A percentile compares a stretch with the other conserved stretches of the same genome.
These are phyloP conservation scores for Syrista parreyssii DNA, from an alignment of 2,888 invertebrate genomes.

Conservation along the genomic window DNA sequence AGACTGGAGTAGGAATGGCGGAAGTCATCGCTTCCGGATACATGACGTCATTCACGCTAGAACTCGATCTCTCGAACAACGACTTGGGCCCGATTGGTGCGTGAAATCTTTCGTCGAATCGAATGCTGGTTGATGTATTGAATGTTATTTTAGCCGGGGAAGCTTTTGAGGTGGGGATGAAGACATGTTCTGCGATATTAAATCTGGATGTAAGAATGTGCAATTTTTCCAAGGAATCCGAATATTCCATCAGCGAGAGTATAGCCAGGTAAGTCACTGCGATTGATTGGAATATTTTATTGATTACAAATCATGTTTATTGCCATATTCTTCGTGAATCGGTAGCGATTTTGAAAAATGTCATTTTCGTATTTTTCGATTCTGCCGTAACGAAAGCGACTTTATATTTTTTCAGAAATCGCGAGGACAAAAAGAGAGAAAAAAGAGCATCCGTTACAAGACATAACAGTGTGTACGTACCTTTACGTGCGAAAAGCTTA, in stretches of 20 bases:
- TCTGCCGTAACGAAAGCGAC: too few relatives aligned
- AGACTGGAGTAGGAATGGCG: constrained; percentile 44
- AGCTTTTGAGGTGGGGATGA: constrained; percentile 43
- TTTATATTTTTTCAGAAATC: background rate
- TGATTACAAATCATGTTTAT: background rate
- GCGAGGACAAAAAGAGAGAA: background rate
- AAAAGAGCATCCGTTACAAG: background rate
- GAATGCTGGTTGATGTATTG: background rate
- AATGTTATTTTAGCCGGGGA: constrained; percentile 44
- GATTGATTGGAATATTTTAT: constrained; percentile 4
- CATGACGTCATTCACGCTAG: constrained; percentile 32
- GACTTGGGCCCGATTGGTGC: constrained; percentile 49
- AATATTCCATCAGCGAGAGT: constrained; percentile 45
- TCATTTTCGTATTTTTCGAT: background rate
- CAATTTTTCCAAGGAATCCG: constrained; percentile 52
- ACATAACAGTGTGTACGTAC: background rate
- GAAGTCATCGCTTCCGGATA: constrained; percentile 46
- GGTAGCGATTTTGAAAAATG: background rate
- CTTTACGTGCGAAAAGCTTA: constrained; percentile 5
- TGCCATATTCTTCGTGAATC: background rate
- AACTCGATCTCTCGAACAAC: constrained; percentile 54
- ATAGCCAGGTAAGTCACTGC: constrained; percentile 41
- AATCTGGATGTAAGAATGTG: constrained; percentile 54
- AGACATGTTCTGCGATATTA: constrained; percentile 37
- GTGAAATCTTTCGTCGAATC: background rate